These are phyloP conservation scores for Pituophis catenifer DNA, from an alignment of 2,113 vertebrate genomes.

Conservation along the genomic window DNA sequence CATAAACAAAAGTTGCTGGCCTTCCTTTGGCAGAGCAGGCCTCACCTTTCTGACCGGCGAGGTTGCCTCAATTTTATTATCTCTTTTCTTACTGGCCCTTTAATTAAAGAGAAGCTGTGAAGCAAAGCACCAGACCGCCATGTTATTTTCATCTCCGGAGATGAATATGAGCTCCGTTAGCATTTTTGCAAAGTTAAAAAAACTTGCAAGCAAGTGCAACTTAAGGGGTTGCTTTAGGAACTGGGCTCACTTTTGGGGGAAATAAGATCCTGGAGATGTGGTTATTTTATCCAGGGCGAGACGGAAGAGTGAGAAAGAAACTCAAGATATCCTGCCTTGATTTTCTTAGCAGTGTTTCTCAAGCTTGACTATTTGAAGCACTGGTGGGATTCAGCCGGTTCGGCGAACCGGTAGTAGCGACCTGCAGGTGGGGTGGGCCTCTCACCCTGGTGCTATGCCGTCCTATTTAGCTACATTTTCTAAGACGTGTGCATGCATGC, in stretches of 20 bases:
- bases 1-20: neutral
- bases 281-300: neutral
- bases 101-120: neutral
- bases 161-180: neutral
- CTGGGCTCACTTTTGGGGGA: neutral
- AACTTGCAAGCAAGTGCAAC: neutral
- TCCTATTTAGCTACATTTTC: no score
- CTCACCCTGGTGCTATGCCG: no score
- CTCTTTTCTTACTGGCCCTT: neutral
- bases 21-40: neutral
- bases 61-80: neutral
- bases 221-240: neutral
- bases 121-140: neutral
- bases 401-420: no score
- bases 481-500: no score
- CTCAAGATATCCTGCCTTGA: neutral
- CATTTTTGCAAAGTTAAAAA: neutral
- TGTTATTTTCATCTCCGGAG: neutral
- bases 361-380: neutral
- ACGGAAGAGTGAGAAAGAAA: neutral
- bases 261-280: neutral
- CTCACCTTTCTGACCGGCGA: neutral
- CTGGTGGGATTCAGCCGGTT: no score
- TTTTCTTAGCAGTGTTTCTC: neutral
- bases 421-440: no score